Evolutionary conservation across 2,888 invertebrate species (phyloP), one percentile per base, ranked within the genome.

Genomic region (Notodonta ziczac): DNA sequence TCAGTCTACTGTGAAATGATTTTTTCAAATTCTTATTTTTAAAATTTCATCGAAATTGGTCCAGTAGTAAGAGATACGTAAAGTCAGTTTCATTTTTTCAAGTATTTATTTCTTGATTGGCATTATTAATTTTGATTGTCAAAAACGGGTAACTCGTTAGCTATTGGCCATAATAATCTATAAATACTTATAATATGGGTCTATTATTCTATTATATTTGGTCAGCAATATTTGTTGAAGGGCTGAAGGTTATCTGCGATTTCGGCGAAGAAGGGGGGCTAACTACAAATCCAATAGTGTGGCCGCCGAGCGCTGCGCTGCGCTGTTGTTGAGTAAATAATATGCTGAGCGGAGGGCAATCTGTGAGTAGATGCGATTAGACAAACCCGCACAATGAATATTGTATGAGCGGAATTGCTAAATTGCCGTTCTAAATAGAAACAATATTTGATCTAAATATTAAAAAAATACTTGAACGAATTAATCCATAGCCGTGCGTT

Each of bases 361-460:
- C 50, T 50, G 7, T 9, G 16, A 32, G 52, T 32, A 32, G 16
- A 52, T 32, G 32, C 52, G 32, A 52, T 32, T 32, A 52, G 32
- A 32, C 52, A 3, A 50, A 5, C n/a, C 46, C 5, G 32, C 52
- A 10, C 52, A 12, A 52, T 52, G 52, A 52, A 52, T 52, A 32
- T 32, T 52, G 52, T 52, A 52, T 52, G 52, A 52, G 12, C 32
- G 6, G 13, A 52, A 52, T 52, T 52, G 32, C 32, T 52, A 50
- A 50, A 50, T 50, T 52, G 52, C 24, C 32, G 13, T 52, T 7
- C 32, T 52, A 32, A 52, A 32, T 52, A 52, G 16, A 16, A 16
- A 16, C 16, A 50, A 50, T 50, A 16, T 16, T 50, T 9, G 16
- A 3, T 50, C 0, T 50, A 8, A 50, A 50, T 50, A 12, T 50